phyloP scores from a whole-genome alignment of 2,888 invertebrate species.

The Blastobasis lacticolella region DNA sequence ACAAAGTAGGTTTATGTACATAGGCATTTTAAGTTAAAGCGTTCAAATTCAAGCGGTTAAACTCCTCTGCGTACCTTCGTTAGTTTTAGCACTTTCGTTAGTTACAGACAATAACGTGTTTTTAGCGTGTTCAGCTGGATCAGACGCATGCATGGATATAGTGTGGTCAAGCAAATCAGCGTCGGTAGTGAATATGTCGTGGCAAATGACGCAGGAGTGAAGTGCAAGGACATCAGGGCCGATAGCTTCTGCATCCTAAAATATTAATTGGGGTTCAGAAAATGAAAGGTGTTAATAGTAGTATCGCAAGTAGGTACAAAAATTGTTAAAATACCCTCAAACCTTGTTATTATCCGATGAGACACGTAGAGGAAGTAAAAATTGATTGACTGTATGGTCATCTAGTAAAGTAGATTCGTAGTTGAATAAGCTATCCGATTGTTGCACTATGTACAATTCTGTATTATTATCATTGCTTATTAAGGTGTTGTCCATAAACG shows the following conservation, averaged over 20 bases:
- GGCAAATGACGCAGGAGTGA: constrained; percentile 60
- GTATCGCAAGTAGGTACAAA: background rate
- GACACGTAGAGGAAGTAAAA: constrained; percentile 49
- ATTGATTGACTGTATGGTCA: constrained; percentile 62
- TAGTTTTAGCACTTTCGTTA: constrained; percentile 14
- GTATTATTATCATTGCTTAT: constrained; percentile 23
- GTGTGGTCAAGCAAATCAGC: constrained; percentile 60
- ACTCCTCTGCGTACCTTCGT: constrained; percentile 7
- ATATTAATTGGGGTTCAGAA: constrained; percentile 4
- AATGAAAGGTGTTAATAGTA: background rate
- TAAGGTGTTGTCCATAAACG: constrained; percentile 21
- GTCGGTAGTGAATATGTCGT: constrained; percentile 62
- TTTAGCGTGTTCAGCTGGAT: constrained; percentile 21
- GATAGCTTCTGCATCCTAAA: constrained; percentile 32
- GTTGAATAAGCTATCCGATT: constrained; percentile 42
- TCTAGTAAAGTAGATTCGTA: constrained; percentile 55
- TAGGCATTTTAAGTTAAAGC: too few relatives aligned
- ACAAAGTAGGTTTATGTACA: too few relatives aligned
- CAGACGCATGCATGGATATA: constrained; percentile 51
- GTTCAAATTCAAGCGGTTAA: too few relatives aligned
- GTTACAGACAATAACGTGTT: constrained; percentile 7
- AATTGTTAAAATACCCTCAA: background rate
- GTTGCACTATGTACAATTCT: constrained; percentile 38
- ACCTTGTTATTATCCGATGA: constrained; percentile 12
- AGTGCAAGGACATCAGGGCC: constrained; percentile 53